Conservation (phyloP, 2,888 invertebrate species). For the Dasypolia templi region DNA sequence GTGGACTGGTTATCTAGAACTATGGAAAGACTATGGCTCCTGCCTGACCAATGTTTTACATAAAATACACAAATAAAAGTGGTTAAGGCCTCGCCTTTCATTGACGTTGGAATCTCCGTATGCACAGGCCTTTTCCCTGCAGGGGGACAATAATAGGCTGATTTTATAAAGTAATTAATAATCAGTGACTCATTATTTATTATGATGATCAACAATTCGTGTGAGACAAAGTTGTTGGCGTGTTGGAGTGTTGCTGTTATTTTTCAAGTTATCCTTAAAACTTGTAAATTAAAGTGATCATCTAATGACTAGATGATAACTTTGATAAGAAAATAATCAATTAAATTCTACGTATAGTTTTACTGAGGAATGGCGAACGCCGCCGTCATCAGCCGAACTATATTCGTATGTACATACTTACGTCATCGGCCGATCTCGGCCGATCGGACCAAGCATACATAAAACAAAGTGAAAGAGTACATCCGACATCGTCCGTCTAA, state of each 20-base stretch:
- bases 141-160: neutral
- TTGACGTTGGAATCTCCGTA: no score
- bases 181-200: neutral
- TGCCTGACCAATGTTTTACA: no score
- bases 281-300: neutral
- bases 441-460: no score
- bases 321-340: neutral
- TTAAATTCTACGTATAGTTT: neutral
- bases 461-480: no score
- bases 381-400: neutral
- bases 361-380: neutral
- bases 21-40: no score
- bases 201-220: neutral
- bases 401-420: neutral
- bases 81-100: no score
- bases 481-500: no score
- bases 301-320: neutral
- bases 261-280: neutral
- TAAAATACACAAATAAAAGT: no score
- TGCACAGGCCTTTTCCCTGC: no score
- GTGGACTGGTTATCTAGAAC: no score
- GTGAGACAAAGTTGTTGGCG: slow-evolving; percentile 1
- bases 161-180: neutral
- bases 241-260: neutral
- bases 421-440: no score